Base-by-base conservation (phyloP, 2,888 invertebrate species). In the Phlogophora meticulosa region DNA sequence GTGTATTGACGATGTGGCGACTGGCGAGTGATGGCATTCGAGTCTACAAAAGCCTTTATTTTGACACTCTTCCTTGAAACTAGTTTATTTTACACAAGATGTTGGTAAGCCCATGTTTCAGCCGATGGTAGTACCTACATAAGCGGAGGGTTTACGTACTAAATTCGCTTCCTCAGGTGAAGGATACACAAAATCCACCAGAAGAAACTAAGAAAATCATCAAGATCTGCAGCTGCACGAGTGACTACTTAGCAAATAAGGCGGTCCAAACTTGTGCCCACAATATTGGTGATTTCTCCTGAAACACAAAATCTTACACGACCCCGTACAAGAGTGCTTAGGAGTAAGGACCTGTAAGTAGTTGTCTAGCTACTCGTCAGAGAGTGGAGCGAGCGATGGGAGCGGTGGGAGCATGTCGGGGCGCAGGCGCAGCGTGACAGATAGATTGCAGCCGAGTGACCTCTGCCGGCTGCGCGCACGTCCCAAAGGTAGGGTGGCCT, bases 391-490 rank as follows among this genome's bases (percentile, higher is more conserved):
- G 56, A 58, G 78, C 78, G 49, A 17, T 56, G 72, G 73, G 63
- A 72, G 73, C 74, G 65, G 60, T 78, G 68, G 69, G 80, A 75
- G 80, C 80, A 46, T 43, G 75, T 61, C 76, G 65, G 72, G 46
- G 65, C 73, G 69, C 78, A 34, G 56, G 69, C 79, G 70, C 82
- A 57, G 74, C 80, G 70, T 84, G 78, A 76, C 84, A 80, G 84
- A 82, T 82, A 84, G 83, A 83, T 84, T 83, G 82, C 78, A 69
- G 80, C 60, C 75, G 68, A 53, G 65, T 63, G 83, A 80, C 76
- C 82, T 82, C 80, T 80, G 82, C 66, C 74, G 70, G 74, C 61
- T 72, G 73, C 60, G 68, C 58, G 73, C 77, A 71, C 77, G 80
- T 64, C 66, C 59, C 55, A 0, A 1, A 28, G 5, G 58, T 77